phyloP scores from a whole-genome alignment of 1,140 invertebrate genomes.

The Goniozus legneri region DNA sequence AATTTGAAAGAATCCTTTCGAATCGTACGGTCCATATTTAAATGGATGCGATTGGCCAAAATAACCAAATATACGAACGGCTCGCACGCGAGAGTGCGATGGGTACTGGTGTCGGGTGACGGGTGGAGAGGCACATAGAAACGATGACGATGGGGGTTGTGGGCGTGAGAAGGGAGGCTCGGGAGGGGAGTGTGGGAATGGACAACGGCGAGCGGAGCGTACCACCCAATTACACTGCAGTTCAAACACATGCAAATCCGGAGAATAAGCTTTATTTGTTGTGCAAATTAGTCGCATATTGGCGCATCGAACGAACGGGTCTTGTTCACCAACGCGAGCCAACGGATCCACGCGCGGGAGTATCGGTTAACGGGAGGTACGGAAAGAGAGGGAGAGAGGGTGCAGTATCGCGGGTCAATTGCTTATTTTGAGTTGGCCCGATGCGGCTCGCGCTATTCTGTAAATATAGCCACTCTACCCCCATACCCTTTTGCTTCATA shows the following conservation, averaged over 20 bases:
- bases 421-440: conserved; percentile 46
- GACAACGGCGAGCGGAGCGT: conserved; percentile 32
- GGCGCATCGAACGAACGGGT: conserved; percentile 45
- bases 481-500: conserved; percentile 12
- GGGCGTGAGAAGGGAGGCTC: conserved; percentile 22
- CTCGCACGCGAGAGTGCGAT: conserved; percentile 17
- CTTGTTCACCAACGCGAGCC: conserved; percentile 37
- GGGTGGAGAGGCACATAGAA: background rate
- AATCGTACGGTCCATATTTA: no score
- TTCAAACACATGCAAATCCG: conserved; percentile 57
- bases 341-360: conserved; percentile 13
- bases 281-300: conserved; percentile 56
- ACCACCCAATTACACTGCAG: conserved; percentile 54
- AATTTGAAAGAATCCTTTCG: no score
- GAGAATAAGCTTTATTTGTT: conserved; percentile 57
- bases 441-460: conserved; percentile 29
- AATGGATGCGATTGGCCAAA: no score
- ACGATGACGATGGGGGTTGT: conserved; percentile 17
- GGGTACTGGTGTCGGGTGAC: background rate
- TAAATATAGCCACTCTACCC: conserved; percentile 33
- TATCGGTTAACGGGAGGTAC: conserved; percentile 1
- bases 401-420: conserved; percentile 41
- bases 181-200: conserved; percentile 20
- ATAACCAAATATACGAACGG: no score
- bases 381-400: background rate